Conservation (phyloP, 2,888 invertebrate genomes). For the Cheiracanthium punctorium region DNA sequence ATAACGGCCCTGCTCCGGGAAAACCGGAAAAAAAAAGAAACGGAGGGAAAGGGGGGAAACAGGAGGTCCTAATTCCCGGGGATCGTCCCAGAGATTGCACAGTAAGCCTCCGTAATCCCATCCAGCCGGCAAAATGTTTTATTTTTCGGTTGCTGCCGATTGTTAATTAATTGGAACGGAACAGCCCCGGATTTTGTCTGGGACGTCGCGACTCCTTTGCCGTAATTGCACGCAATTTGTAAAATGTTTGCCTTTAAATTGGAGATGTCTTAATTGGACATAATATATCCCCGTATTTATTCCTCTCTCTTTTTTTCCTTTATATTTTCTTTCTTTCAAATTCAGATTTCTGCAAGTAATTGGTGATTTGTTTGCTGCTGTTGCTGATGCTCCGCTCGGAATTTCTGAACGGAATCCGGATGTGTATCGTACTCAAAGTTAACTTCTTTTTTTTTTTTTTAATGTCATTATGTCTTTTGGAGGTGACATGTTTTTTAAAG, state of each 20-base stretch:
- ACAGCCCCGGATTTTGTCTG: neutral
- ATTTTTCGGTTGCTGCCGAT: slow-evolving; percentile 1
- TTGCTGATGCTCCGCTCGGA: no score
- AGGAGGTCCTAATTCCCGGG: neutral
- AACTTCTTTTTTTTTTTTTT: no score
- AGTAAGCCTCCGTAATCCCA: neutral
- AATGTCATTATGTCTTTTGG: no score
- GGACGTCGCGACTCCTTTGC: neutral
- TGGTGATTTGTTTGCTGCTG: no score
- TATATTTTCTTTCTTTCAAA: no score
- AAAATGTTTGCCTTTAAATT: neutral
- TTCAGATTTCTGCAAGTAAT: no score
- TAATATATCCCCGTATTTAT: neutral
- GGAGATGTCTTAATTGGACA: neutral
- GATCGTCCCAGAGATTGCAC: slow-evolving; percentile 10
- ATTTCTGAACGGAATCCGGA: no score
- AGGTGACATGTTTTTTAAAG: no score
- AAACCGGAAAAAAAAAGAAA: no score
- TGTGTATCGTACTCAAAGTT: no score
- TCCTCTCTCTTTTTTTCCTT: no score
- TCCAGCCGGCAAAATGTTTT: neutral
- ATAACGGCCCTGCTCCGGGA: no score
- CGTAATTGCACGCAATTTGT: neutral
- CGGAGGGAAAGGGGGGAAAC: neutral
- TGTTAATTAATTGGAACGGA: slow-evolving; percentile 9